Conservation (phyloP, 2,888 invertebrate species). For the Lutraria lutraria region DNA sequence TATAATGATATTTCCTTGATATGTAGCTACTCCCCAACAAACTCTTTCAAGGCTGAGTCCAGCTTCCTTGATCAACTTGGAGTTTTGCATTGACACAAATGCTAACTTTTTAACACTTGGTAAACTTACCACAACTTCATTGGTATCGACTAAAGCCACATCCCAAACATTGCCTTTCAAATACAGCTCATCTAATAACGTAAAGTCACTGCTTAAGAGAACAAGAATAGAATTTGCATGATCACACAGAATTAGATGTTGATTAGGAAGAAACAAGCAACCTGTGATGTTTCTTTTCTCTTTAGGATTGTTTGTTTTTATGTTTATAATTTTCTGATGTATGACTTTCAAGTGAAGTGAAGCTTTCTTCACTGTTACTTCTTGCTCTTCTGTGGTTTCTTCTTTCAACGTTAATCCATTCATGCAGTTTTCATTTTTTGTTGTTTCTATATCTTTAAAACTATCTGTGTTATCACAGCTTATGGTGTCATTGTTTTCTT, state of each 20-base stretch:
- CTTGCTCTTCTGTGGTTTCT: neutral
- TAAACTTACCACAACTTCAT: constrained; percentile 23
- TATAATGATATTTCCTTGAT: neutral
- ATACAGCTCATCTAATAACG: neutral
- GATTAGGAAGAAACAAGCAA: neutral
- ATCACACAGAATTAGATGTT: constrained; percentile 26
- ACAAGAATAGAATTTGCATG: constrained; percentile 4
- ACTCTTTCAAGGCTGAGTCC: neutral
- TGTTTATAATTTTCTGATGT: neutral
- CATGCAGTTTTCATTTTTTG: neutral
- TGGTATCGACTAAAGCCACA: neutral
- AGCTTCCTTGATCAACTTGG: neutral
- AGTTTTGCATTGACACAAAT: neutral
- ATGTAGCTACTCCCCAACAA: constrained; percentile 18
- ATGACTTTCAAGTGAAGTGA: neutral
- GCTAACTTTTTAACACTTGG: neutral
- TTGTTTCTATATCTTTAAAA: too few species aligned
- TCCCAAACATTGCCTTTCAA: constrained; percentile 24
- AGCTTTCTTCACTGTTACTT: neutral
- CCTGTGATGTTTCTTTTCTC: constrained; percentile 21
- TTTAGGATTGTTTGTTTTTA: neutral
- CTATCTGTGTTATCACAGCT: neutral
- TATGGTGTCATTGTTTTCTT: neutral
- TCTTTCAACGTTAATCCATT: neutral
- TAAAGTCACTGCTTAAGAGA: neutral